These are phyloP conservation scores for Callinectes sapidus DNA, from an alignment of 2,888 invertebrate genomes.

Conservation along the genomic window DNA sequence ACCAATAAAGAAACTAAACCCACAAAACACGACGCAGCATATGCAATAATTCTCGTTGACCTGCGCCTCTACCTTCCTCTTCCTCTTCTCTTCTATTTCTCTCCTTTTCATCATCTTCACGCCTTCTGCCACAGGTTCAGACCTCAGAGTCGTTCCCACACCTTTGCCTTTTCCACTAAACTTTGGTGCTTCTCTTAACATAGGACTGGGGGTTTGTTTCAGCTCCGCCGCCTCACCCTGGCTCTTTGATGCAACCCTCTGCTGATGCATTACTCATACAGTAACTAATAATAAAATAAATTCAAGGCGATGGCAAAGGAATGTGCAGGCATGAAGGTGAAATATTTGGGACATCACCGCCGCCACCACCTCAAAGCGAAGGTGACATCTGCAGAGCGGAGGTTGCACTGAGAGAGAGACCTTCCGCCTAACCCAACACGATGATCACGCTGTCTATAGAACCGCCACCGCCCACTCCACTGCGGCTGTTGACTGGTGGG, in stretches of 20 bases:
- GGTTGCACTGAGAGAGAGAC: neutral
- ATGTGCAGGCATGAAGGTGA: neutral
- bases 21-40: neutral
- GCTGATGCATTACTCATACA: neutral
- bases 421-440: neutral
- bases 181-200: neutral
- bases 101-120: neutral
- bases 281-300: neutral
- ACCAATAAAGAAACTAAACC: neutral
- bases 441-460: neutral
- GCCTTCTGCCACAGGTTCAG: neutral
- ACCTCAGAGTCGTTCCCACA: neutral
- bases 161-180: neutral
- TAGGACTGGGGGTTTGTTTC: neutral
- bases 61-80: neutral
- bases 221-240: neutral
- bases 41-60: neutral
- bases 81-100: neutral
- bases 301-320: neutral
- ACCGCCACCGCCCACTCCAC: neutral
- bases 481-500: neutral
- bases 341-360: neutral
- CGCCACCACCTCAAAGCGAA: neutral
- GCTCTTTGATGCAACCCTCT: neutral
- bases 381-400: constrained; percentile 1